Evolutionary conservation across 2,797 vertebrate genomes (phyloP), one percentile per base, ranked within the genome.

Genomic region (Urocyon cinereoargenteus): DNA sequence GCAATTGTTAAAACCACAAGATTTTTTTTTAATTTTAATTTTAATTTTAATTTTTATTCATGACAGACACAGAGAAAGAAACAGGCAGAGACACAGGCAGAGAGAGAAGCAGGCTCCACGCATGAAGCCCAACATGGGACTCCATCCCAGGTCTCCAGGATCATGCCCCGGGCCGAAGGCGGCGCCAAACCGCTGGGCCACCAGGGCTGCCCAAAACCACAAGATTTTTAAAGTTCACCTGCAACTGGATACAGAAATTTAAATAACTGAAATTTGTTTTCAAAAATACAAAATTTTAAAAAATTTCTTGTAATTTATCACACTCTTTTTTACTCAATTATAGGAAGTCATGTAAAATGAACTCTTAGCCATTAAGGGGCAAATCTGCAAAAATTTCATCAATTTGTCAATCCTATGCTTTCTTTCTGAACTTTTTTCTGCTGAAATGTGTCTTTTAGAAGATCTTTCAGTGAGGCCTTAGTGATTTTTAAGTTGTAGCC

Each of bases 181-280:
- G 8, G 40, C 40, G 8, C 40, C 40, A 45, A 45, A 45, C 40
- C 8, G 40, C 40, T 45, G 40, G 40, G 40, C 40, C 40, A 45
- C 6, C 40, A 45, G 40, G 40, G 40, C 40, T 45, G 40, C 40
- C 40, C 40, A 86, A 93, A 95, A 62, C 28, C 72, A 22, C 40
- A 90, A 93, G 53, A 75, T 78, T 91, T 91, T 73, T 93, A 34
- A 83, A 77, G 19, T 70, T 49, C 62, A 68, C 26, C 53, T 82
- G n/a, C 45, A 36, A 86, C 0, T 49, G 21, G 51, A 90, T 82
- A 86, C 3, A 53, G 10, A 95, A 95, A 40, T 53, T 72, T 81
- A 87, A 89, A 86, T 11, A 75, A 62, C 49, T 94, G 84, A 86
- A 53, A 91, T 68, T 77, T 88, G 40, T 70, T 70, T 70, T 70